Evolutionary conservation across 2,888 invertebrate species (phyloP).

Genomic region (Epistrophe eligans): DNA sequence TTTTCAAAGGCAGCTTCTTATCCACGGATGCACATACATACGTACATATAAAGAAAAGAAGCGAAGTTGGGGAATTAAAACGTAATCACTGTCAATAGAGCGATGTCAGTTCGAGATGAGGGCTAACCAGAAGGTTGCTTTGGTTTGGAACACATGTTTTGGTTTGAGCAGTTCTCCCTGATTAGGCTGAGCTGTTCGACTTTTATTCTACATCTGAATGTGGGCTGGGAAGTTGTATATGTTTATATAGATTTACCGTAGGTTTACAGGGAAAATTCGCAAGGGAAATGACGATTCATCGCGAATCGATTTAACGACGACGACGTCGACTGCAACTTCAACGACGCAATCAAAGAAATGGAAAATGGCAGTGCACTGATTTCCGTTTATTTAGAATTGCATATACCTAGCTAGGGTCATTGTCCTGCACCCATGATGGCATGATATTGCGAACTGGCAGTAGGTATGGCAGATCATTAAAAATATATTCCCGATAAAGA

Average conservation of each 20-base stretch:
- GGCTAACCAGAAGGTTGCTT: slow-evolving; percentile 56
- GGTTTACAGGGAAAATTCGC: slow-evolving; percentile 43
- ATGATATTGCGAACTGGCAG: not conserved
- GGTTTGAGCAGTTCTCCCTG: slow-evolving; percentile 55
- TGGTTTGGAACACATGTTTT: slow-evolving; percentile 49
- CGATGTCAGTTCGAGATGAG: slow-evolving; percentile 49
- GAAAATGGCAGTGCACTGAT: slow-evolving; percentile 54
- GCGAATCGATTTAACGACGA: not conserved
- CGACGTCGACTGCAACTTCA: not conserved
- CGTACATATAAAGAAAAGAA: not conserved
- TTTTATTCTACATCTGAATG: slow-evolving; percentile 48
- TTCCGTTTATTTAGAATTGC: slow-evolving; percentile 59
- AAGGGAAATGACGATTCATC: slow-evolving; percentile 43
- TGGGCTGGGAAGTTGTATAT: slow-evolving; percentile 43
- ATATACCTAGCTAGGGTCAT: slow-evolving; percentile 12
- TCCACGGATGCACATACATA: not conserved
- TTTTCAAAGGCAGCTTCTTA: not conserved
- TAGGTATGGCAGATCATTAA: slow-evolving; percentile 16
- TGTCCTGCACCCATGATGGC: slow-evolving; percentile 18
- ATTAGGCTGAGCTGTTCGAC: slow-evolving; percentile 56
- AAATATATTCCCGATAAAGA: slow-evolving; percentile 31
- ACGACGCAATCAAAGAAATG: slow-evolving; percentile 33
- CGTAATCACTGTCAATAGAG: slow-evolving; percentile 70
- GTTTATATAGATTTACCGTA: slow-evolving; percentile 33
- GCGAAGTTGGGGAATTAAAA: slow-evolving; percentile 56